These are phyloP conservation scores for Cherax quadricarinatus DNA, from an alignment of 1,140 invertebrate genomes.

Conservation along the genomic window DNA sequence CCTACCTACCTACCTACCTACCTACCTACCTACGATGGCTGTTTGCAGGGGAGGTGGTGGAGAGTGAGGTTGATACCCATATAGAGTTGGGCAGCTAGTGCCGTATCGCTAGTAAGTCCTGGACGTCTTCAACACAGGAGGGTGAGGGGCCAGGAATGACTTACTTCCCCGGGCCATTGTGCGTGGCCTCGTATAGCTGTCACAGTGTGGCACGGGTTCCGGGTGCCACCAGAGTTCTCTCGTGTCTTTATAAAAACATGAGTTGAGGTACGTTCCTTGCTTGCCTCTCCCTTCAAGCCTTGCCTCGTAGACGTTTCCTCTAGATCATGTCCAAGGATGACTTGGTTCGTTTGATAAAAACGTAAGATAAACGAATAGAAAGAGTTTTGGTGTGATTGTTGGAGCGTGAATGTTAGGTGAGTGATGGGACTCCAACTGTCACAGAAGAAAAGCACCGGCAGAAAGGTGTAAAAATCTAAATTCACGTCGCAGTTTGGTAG, in stretches of 20 bases:
- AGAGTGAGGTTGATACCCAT: too few species aligned
- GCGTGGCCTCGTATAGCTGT: background rate
- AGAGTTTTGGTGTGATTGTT: conserved; percentile 31
- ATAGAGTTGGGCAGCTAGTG: too few species aligned
- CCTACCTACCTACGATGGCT: too few species aligned
- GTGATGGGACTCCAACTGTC: too few species aligned
- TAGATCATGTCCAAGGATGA: background rate
- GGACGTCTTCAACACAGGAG: too few species aligned
- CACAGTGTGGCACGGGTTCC: background rate
- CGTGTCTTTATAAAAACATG: background rate
- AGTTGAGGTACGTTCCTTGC: background rate
- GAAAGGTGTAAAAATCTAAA: too few species aligned
- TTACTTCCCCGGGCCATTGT: too few species aligned
- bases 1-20: too few species aligned
- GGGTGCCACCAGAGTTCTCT: background rate
- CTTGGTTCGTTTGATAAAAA: conserved; percentile 28
- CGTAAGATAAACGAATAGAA: background rate
- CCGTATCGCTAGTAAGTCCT: too few species aligned
- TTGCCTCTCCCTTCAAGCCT: background rate
- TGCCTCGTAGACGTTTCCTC: background rate
- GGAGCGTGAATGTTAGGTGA: conserved; percentile 34
- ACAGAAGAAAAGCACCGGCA: background rate
- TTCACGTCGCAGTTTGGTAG: too few species aligned
- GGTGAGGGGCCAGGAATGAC: too few species aligned
- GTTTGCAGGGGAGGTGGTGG: too few species aligned